These are phyloP conservation scores for Phyllostomus hastatus DNA, from an alignment of 2,113 vertebrate species.

Conservation along the genomic window DNA sequence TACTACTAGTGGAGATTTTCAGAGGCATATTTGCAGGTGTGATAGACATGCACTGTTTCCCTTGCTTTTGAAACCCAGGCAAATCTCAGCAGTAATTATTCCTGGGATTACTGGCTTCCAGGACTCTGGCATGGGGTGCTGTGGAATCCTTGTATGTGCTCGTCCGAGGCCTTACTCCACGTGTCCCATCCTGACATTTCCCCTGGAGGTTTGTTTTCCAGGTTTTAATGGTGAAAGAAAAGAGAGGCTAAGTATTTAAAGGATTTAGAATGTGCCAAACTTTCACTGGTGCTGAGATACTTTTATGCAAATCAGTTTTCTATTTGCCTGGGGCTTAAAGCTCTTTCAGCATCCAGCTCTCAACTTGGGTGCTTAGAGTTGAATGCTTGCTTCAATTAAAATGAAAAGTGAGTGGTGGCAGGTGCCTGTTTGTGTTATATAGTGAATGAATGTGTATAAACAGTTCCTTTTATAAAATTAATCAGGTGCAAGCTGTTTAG, in stretches of 20 bases:
- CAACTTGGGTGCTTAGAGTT: not conserved
- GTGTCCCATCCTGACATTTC: not conserved
- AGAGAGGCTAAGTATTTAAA: not conserved
- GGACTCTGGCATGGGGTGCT: not conserved
- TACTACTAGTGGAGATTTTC: not conserved
- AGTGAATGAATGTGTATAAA: not conserved
- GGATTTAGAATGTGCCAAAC: not conserved
- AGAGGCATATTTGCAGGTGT: not conserved
- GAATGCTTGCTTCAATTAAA: not conserved
- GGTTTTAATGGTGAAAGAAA: constrained; percentile 28
- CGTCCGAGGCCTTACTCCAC: not conserved
- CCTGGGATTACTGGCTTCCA: not conserved
- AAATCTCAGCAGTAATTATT: constrained; percentile 7
- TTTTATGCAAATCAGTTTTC: constrained; percentile 49
- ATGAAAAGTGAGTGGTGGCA: not conserved
- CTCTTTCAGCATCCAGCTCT: not conserved
- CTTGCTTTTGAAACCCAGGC: not conserved
- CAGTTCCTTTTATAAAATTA: constrained; percentile 31
- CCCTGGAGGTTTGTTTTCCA: constrained; percentile 42
- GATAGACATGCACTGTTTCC: not conserved
- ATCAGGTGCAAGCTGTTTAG: constrained; percentile 40
- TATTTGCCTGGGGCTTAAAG: constrained; percentile 24
- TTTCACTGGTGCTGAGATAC: not conserved
- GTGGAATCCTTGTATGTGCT: not conserved
- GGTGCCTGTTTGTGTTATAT: not conserved